Evolutionary conservation across 1,140 invertebrate species (phyloP), one percentile per base, ranked within the genome.

Genomic region (Ruditapes philippinarum): DNA sequence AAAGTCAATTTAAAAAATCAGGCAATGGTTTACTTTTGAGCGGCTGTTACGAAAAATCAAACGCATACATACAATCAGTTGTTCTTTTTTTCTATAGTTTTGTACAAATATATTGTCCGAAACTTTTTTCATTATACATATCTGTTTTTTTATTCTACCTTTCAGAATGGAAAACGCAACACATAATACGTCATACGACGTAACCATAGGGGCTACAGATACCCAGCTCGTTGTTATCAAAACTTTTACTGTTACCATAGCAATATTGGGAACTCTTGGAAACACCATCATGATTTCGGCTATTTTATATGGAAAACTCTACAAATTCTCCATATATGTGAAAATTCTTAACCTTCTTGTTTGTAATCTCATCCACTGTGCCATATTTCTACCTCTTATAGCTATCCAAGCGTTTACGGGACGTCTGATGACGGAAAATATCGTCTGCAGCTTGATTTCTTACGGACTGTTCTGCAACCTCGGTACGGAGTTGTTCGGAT

Each of bases 401-500:
- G 68, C 87, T 1, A 9, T 76, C 7, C 87, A 89, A 76, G 78
- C 87, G 14, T 89, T 60, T 28, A 51, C 62, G 4, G 87, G 70
- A 33, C 49, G 82, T 14, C 83, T 62, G 78, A 89, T 79, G 38
- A 25, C 82, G 33, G 49, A 76, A 14, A 33, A 14, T 31, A n/a
- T 40, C 31, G 33, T 89, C 28, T 89, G 87, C 65, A 82, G 57
- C 45, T 28, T 62, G 22, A 49, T 82, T 22, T 89, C 87, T 2
- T 89, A 54, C 42, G 65, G 62, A 42, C 33, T 89, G 4, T 89
- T 74, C 40, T 68, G 87, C 33, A 89, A 82, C 28, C 65, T 89
- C 1, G 87, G 87, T 38, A 89, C 80, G 1, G 87, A 89, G 45
- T 45, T 89, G 19, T 82, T 74, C 14, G 87, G 79, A 45, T 83